These are phyloP conservation scores for Phymorhynchus buccinoides DNA, from an alignment of 1,140 invertebrate genomes.

Conservation along the genomic window DNA sequence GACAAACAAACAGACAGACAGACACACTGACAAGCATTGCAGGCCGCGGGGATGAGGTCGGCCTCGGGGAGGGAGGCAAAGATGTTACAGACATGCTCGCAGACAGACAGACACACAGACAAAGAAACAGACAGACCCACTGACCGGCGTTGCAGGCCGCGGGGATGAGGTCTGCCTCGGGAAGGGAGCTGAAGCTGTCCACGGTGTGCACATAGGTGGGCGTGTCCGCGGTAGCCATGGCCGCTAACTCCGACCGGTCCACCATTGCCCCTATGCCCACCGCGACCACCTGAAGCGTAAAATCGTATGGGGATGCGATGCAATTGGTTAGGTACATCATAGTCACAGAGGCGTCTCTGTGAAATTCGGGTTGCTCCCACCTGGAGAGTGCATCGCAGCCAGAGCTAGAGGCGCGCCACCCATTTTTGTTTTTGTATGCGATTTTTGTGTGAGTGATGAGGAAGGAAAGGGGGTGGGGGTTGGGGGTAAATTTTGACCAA, in stretches of 20 bases:
- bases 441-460: too few relatives aligned
- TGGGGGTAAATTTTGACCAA: too few relatives aligned
- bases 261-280: slow-evolving; percentile 10
- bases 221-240: slow-evolving; percentile 21
- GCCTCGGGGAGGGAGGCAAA: too few relatives aligned
- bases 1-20: neutral
- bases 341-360: too few relatives aligned
- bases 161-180: neutral
- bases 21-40: neutral
- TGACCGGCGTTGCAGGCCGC: neutral
- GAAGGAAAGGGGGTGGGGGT: too few relatives aligned
- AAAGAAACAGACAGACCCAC: slow-evolving; percentile 12
- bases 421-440: too few relatives aligned
- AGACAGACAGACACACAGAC: slow-evolving; percentile 6
- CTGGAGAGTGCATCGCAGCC: too few relatives aligned
- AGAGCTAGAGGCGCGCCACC: too few relatives aligned
- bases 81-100: neutral
- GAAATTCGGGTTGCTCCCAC: too few relatives aligned
- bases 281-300: slow-evolving; percentile 38
- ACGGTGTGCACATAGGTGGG: slow-evolving; percentile 22
- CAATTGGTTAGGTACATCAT: too few relatives aligned
- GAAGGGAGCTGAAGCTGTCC: slow-evolving; percentile 1
- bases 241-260: slow-evolving; percentile 12
- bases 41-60: neutral
- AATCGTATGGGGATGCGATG: too few relatives aligned